These are phyloP conservation scores for Cettia cetti DNA, from an alignment of 2,113 vertebrate genomes.

Conservation along the genomic window DNA sequence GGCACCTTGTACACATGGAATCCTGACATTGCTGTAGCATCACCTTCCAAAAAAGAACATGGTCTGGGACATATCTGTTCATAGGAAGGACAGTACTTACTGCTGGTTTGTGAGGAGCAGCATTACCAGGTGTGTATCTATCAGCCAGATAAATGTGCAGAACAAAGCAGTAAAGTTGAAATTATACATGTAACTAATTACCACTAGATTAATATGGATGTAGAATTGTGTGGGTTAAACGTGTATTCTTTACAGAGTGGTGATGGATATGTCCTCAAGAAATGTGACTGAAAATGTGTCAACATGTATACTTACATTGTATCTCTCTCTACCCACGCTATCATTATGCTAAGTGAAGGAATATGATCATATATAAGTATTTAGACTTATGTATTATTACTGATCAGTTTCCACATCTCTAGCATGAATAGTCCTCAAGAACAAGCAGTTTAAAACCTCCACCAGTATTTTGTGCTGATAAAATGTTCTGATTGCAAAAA, in stretches of 20 bases:
- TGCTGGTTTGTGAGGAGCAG: not conserved
- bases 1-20: not conserved
- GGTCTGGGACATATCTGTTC: not conserved
- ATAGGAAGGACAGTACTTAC: not conserved
- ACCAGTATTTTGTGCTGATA: not conserved
- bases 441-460: not conserved
- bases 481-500: not conserved
- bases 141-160: not conserved
- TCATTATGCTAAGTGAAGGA: not conserved
- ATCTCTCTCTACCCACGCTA: not conserved
- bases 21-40: not conserved
- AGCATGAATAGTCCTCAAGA: not conserved
- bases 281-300: not conserved
- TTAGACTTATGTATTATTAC: not conserved
- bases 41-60: rapidly evolving
- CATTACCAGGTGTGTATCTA: not conserved
- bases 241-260: not conserved
- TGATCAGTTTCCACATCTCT: not conserved
- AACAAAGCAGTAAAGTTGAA: not conserved
- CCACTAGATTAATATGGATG: not conserved
- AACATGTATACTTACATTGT: not conserved
- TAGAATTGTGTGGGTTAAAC: not conserved
- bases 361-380: not conserved
- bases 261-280: not conserved
- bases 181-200: not conserved